A percentile compares a stretch with the other conserved stretches of the same genome.
These are phyloP conservation scores for Climacteris rufus DNA, from an alignment of 2,113 vertebrate species.

Conservation along the genomic window DNA sequence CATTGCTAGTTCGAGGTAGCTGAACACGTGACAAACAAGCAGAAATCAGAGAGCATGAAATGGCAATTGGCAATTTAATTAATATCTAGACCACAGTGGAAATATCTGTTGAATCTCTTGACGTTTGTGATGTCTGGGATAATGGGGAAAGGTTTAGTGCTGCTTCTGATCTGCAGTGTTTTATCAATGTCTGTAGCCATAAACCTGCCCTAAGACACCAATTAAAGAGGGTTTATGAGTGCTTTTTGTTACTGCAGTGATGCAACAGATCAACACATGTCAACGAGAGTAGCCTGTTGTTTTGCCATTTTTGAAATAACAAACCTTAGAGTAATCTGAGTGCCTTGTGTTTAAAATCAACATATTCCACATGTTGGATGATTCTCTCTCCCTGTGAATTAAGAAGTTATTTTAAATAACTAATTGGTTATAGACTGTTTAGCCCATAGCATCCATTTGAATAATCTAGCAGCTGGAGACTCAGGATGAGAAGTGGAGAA, in stretches of 20 bases:
- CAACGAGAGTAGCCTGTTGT: not conserved
- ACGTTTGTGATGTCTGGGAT: not conserved
- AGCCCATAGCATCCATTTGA: not conserved
- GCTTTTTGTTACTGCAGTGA: not conserved
- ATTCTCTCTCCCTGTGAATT: not conserved
- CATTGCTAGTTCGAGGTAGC: not conserved
- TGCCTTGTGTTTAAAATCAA: not conserved
- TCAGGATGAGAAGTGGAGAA: not conserved
- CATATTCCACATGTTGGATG: not conserved
- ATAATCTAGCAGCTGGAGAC: not conserved
- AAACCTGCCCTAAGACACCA: not conserved
- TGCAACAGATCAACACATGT: not conserved
- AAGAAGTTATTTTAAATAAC: not conserved
- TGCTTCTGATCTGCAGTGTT: not conserved
- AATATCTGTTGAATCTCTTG: not conserved
- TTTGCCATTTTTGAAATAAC: not conserved
- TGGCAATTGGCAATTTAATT: not conserved
- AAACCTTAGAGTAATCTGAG: not conserved
- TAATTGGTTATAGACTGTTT: not conserved
- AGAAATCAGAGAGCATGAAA: slow-evolving; percentile 1
- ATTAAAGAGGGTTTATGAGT: not conserved
- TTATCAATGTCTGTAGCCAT: not conserved
- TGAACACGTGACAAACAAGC: not conserved
- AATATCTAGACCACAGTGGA: not conserved
- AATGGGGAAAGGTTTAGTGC: not conserved